phyloP scores from a whole-genome alignment of 2,888 invertebrate species.

The Conomelus anceps region DNA sequence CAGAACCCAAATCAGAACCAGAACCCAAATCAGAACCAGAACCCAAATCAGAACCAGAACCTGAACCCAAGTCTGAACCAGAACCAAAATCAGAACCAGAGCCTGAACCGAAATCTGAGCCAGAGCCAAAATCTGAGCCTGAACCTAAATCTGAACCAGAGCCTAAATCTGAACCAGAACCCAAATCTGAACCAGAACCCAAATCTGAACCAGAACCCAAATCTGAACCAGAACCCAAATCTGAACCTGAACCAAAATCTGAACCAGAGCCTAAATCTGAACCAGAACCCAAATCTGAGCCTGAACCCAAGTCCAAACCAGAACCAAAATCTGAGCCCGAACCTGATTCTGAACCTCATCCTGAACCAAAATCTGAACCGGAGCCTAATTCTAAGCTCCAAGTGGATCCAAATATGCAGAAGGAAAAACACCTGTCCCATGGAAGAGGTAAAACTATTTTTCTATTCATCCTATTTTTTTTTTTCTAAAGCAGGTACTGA shows the following conservation, averaged over 20 bases:
- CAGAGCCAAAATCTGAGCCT: conserved; percentile 42
- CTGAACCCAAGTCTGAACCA: conserved; percentile 43
- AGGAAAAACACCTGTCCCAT: not conserved
- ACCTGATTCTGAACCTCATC: conserved; percentile 41
- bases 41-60: conserved; percentile 43
- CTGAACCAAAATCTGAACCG: conserved; percentile 41
- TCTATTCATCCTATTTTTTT: not conserved
- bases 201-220: conserved; percentile 42
- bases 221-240: conserved; percentile 44
- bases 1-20: conserved; percentile 41
- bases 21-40: conserved; percentile 44
- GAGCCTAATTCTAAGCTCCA: conserved; percentile 42
- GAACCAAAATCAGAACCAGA: conserved; percentile 43
- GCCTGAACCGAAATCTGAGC: conserved; percentile 41
- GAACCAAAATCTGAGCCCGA: conserved; percentile 43
- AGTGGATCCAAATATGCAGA: conserved; percentile 39
- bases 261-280: conserved; percentile 42
- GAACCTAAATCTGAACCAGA: conserved; percentile 41
- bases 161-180: conserved; percentile 39
- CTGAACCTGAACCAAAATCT: conserved; percentile 43
- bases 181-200: conserved; percentile 40
- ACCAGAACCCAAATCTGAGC: conserved; percentile 42
- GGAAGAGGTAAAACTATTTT: not conserved
- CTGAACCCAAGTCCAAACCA: conserved; percentile 42
- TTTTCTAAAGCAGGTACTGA: not conserved